Base-by-base conservation (phyloP, 2,888 invertebrate genomes). In the Dynastes hyllus region DNA sequence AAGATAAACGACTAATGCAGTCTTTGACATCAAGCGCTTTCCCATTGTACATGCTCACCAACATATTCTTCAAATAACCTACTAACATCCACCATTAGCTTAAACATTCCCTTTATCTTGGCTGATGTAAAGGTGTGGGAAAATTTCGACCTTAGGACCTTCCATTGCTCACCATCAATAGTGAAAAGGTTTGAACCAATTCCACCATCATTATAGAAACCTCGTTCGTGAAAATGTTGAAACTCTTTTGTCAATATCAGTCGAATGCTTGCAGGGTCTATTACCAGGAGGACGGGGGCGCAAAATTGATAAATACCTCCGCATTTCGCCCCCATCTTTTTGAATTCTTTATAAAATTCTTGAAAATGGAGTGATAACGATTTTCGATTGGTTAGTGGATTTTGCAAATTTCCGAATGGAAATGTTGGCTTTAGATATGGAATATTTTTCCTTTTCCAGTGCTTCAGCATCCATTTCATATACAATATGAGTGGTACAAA, bases 81-180 rank as follows among this genome's bases (percentile, higher is more conserved):
- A 1, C 29, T 61, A 27, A 67, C 81, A 76, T 2, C 58, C 55
- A 6, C 1, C 32, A 80, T 13, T 32, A 0, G 88, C 88, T 78
- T 51, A 82, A 92, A 92, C 91, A 93, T 92, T 0, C 87, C 89
- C 85, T 92, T 93, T 65, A 94, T 86, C 85, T 93, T 93, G 4
- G 92, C 92, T 0, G 92, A 90, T 0, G 93, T 91, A 83, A 94
- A 80, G 5, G 76, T 70, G 1, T 76, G 76, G 5, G 80, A 61
- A 50, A 70, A 69, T 61, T 71, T 78, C 11, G 69, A n/a, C 37
- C 80, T 67, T 70, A 80, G 63, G 2, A 16, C 63, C 50, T 71
- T 66, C 78, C 80, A 80, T 22, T 51, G 73, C 11, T 61, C 16
- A 11, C 80, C 80, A 9, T 75, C 77, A 6, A 78, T 22, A 1